Conservation (phyloP, 2,113 vertebrate species). For the Phodopus roborovskii region DNA sequence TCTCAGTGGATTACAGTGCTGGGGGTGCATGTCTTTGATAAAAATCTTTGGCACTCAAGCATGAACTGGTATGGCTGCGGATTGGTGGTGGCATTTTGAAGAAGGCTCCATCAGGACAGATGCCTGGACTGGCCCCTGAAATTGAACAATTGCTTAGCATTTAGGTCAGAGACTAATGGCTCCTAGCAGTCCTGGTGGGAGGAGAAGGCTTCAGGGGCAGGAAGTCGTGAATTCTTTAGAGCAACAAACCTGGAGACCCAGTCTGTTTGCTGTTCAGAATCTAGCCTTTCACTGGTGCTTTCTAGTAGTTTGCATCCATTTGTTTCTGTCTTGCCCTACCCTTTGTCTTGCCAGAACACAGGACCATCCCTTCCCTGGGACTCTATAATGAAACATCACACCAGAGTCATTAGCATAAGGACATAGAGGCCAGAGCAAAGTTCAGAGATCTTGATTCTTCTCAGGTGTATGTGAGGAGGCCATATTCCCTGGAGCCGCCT, state of each 20-base stretch:
- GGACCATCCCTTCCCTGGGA: neutral
- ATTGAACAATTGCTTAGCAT: neutral
- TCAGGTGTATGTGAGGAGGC: neutral
- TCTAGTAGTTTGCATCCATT: neutral
- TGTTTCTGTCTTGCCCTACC: neutral
- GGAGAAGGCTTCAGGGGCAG: neutral
- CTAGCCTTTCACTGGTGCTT: neutral
- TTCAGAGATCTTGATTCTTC: conserved; percentile 36
- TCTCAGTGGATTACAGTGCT: neutral
- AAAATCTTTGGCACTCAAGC: neutral
- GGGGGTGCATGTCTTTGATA: neutral
- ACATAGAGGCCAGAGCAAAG: conserved; percentile 13
- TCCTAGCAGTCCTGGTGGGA: neutral
- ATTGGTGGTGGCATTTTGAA: neutral
- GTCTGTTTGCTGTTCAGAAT: neutral
- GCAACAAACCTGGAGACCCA: neutral
- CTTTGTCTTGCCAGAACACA: conserved; percentile 30
- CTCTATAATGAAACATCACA: neutral
- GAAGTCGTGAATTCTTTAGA: neutral
- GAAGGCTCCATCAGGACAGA: neutral
- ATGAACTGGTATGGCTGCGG: neutral
- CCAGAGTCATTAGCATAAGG: conserved; percentile 34
- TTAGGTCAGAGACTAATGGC: neutral
- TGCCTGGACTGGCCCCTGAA: neutral
- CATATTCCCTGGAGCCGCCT: conserved; percentile 26